Evolutionary conservation across 2,888 invertebrate genomes (phyloP), one percentile per base, ranked within the genome.

Genomic region (Tromatobia lineatoria): DNA sequence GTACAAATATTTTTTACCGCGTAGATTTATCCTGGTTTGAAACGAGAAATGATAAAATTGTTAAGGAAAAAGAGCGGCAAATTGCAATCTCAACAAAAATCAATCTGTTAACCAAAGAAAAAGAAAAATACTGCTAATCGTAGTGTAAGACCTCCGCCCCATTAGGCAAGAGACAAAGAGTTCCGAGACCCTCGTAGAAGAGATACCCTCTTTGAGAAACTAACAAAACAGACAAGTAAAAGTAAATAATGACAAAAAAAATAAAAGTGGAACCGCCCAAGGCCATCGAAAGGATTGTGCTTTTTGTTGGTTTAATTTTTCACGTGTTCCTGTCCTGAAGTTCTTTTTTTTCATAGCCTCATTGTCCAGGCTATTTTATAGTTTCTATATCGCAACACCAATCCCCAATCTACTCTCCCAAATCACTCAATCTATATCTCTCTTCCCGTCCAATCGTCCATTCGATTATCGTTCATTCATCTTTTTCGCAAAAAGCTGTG

Each of bases 111-210:
- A 78, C 50, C 70, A 78, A 85, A 50, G 34, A 81, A 52, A 77
- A 83, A 85, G 86, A 89, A 91, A 88, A 90, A 88, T 91, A 91
- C 88, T 90, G 90, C 89, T 91, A 91, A 92, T 89, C 88, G 91
- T 92, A 93, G 91, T 91, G 87, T 92, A 92, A 92, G 91, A 89
- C 90, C 90, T 92, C 88, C 88, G 91, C 89, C 90, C 88, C 84
- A 87, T 90, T 92, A 92, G 91, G 90, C 89, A 90, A 91, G 86
- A 88, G 83, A 87, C 86, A 87, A 87, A 90, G 88, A 90, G 88
- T 90, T 89, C 89, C 89, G 90, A 91, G 85, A 84, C 83, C 91
- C 90, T 90, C 88, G 89, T 91, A 92, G 90, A 90, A 83, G 85
- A 86, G 83, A 88, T 90, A 90, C 90, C 88, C 86, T 91, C 88